Evolutionary conservation across 1,140 invertebrate genomes (phyloP).

Genomic region (Drosophila suzukii): DNA sequence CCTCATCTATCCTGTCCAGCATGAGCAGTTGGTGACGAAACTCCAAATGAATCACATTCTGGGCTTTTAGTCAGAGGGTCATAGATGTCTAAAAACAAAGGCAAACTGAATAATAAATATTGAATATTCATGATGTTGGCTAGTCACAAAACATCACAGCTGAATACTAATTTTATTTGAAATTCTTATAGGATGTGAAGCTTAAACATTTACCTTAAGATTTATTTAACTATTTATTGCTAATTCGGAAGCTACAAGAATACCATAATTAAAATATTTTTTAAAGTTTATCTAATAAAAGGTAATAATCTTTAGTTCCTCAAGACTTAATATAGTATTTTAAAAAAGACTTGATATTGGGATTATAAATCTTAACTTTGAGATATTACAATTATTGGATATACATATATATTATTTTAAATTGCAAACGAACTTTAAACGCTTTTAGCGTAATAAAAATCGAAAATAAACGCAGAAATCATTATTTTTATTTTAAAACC

Average conservation of each 20-base stretch:
- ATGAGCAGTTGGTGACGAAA: slow-evolving; percentile 6
- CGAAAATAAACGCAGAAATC: too few relatives aligned
- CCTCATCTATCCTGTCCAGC: slow-evolving; percentile 43
- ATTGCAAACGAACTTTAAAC: too few relatives aligned
- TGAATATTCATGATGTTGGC: neutral
- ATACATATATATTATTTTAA: too few relatives aligned
- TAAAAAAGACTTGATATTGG: neutral
- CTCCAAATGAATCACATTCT: slow-evolving; percentile 17
- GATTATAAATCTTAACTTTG: neutral
- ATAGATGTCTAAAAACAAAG: slow-evolving; percentile 10
- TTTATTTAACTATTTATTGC: too few relatives aligned
- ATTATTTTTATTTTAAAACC: too few relatives aligned
- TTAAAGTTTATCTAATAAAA: too few relatives aligned
- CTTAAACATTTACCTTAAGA: neutral
- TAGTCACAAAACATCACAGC: neutral
- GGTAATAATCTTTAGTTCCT: neutral
- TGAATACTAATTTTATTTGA: neutral
- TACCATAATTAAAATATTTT: too few relatives aligned
- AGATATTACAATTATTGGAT: neutral
- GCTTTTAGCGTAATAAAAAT: too few relatives aligned
- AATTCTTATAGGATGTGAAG: too few relatives aligned
- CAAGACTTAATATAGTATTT: neutral
- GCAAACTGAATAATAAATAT: neutral
- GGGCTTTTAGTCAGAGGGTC: slow-evolving; percentile 13
- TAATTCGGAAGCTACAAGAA: too few relatives aligned